These are phyloP conservation scores for Melanotaenia duboulayi DNA, from an alignment of 2,113 vertebrate species.

Conservation along the genomic window DNA sequence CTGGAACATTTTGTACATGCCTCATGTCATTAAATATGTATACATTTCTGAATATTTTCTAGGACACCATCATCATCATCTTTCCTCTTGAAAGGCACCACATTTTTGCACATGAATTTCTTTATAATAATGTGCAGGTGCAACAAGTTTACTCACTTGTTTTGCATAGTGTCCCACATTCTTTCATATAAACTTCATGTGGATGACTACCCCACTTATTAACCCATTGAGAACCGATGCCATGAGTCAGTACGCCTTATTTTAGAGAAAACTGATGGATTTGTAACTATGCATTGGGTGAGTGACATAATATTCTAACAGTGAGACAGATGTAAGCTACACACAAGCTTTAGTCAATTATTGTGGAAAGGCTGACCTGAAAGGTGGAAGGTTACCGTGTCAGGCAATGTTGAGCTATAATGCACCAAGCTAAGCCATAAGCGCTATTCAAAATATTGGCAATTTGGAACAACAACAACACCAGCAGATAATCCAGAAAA, in stretches of 20 bases:
- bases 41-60: conserved; percentile 65
- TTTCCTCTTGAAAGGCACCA: conserved; percentile 44
- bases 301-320: not conserved
- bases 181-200: conserved; percentile 29
- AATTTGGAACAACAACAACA: conserved; percentile 11
- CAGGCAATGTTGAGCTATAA: conserved; percentile 27
- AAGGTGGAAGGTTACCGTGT: conserved; percentile 33
- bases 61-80: conserved; percentile 50
- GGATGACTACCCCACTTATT: conserved; percentile 3
- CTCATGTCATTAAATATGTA: conserved; percentile 68
- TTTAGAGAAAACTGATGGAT: not conserved
- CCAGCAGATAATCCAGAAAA: conserved; percentile 1
- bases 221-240: not conserved
- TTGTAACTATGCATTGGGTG: not conserved
- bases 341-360: conserved; percentile 16
- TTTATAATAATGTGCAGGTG: conserved; percentile 46
- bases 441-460: not conserved
- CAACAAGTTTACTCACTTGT: conserved; percentile 42
- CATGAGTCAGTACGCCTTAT: not conserved
- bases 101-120: conserved; percentile 27
- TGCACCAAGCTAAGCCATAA: conserved; percentile 18
- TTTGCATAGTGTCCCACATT: conserved; percentile 48
- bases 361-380: conserved; percentile 3
- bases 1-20: conserved; percentile 68
- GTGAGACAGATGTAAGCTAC: not conserved